Evolutionary conservation across 2,797 vertebrate genomes (phyloP).

Genomic region (Anguilla obscura): DNA sequence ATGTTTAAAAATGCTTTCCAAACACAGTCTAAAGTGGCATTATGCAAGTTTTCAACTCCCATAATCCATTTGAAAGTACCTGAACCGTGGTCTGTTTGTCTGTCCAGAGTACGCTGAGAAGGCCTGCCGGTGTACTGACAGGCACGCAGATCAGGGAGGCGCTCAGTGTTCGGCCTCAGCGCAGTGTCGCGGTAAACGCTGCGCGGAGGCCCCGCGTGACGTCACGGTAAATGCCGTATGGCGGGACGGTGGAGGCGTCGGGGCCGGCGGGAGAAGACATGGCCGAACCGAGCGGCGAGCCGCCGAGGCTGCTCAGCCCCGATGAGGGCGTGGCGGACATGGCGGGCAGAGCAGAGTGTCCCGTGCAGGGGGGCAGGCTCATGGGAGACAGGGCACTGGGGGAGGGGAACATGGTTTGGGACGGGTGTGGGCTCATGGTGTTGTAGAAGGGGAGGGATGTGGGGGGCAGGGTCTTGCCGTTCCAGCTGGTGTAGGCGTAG

Average conservation of each 20-base stretch:
- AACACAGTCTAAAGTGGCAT: constrained; percentile 62
- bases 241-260: constrained; percentile 88
- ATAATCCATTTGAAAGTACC: constrained; percentile 86
- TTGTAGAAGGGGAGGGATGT: constrained; percentile 95
- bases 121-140: constrained; percentile 98
- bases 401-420: constrained; percentile 95
- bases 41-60: constrained; percentile 85
- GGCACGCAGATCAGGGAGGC: constrained; percentile 78
- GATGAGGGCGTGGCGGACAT: constrained; percentile 88
- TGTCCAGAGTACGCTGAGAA: not conserved
- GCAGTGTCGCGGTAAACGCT: constrained; percentile 67
- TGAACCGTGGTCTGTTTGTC: constrained; percentile 75
- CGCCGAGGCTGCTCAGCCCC: constrained; percentile 87
- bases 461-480: constrained; percentile 90
- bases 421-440: constrained; percentile 94
- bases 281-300: constrained; percentile 88
- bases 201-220: constrained; percentile 95
- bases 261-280: constrained; percentile 91
- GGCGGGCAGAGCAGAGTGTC: constrained; percentile 85
- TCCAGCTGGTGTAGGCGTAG: constrained; percentile 98
- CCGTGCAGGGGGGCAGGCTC: constrained; percentile 94
- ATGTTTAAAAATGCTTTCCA: constrained; percentile 59
- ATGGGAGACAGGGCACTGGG: constrained; percentile 95
- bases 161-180: not conserved
- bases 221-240: constrained; percentile 96